Evolutionary conservation across 2,888 invertebrate species (phyloP), one percentile per base, ranked within the genome.

Genomic region (Aspidiotus rigidus): DNA sequence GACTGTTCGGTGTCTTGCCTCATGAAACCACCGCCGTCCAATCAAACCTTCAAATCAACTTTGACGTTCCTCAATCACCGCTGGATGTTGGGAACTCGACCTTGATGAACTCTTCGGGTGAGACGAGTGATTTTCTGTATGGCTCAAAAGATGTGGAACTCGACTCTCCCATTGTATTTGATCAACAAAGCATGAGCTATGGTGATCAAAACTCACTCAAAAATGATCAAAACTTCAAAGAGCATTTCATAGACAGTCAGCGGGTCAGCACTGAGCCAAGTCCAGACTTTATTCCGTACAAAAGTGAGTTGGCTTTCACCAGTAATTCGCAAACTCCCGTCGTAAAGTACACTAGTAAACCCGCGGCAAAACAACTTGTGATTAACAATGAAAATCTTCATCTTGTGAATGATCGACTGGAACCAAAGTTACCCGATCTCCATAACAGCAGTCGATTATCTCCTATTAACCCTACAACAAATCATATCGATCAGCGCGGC

Each of bases 21-120:
- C 67, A 67, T 60, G 66, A 66, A 59, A 67, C 60, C 2, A 39
- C 67, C 2, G 28, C 67, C 10, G 49, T 60, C 10, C 67, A 67
- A 41, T 55, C 55, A 28, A 59, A 59, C 17, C 28, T 42, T 42
- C 49, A 59, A 28, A 57, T 39, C 28, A 66, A 44, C 53, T 17
- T 17, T 10, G n/a, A 60, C 7, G 60, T 60, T 49, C 42, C 53
- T 15, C 67, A 59, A 41, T 28, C 40, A 28, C 17, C 66, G 41
- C 10, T 67, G n/a, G 59, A 60, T 67, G 53, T 53, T 60, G 5
- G 39, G 59, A 67, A 49, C 28, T 39, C 59, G 3, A 44, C 42
- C 42, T 60, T 53, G 10, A 44, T 59, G 7, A 57, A 57, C 15
- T 42, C 57, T 10, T 42, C 66, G 2, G 56, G 66, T 7, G 59